phyloP scores from a whole-genome alignment of 2,888 invertebrate genomes.

The Therioaphis trifolii region DNA sequence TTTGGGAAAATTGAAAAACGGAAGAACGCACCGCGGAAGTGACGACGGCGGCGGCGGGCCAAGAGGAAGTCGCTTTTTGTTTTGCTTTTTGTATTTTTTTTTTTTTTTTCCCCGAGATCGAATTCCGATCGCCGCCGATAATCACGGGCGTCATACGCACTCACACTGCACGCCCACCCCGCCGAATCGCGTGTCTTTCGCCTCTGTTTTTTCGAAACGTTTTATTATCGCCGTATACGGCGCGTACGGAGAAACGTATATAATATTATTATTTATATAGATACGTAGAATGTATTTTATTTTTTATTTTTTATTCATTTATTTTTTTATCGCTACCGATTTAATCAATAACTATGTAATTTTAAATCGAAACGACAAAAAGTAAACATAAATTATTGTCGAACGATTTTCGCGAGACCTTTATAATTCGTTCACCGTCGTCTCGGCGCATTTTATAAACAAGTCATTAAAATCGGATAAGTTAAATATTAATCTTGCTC shows the following conservation, averaged over 20 bases:
- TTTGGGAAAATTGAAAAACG: not conserved
- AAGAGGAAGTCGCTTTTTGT: too few species aligned
- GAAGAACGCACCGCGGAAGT: too few species aligned
- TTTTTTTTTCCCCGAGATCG: not conserved
- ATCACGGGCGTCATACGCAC: not conserved
- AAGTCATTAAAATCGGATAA: not conserved
- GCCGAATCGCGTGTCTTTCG: slow-evolving; percentile 2
- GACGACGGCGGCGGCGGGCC: not conserved
- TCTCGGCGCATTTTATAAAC: not conserved
- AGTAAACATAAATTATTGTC: not conserved
- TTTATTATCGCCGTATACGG: not conserved
- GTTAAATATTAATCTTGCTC: not conserved
- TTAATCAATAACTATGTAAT: slow-evolving; percentile 27
- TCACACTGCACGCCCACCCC: not conserved
- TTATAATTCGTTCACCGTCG: not conserved
- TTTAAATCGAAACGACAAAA: not conserved
- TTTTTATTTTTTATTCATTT: too few species aligned
- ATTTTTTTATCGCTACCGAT: not conserved
- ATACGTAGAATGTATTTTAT: not conserved
- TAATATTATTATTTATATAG: too few species aligned
- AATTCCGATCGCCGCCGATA: not conserved
- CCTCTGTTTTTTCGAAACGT: slow-evolving; percentile 11
- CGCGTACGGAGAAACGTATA: too few species aligned
- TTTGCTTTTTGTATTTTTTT: not conserved
- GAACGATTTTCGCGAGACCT: not conserved